A percentile compares a stretch with the other conserved stretches of the same genome.
Conservation (phyloP, 2,113 vertebrate species). For the Tympanuchus pallidicinctus region DNA sequence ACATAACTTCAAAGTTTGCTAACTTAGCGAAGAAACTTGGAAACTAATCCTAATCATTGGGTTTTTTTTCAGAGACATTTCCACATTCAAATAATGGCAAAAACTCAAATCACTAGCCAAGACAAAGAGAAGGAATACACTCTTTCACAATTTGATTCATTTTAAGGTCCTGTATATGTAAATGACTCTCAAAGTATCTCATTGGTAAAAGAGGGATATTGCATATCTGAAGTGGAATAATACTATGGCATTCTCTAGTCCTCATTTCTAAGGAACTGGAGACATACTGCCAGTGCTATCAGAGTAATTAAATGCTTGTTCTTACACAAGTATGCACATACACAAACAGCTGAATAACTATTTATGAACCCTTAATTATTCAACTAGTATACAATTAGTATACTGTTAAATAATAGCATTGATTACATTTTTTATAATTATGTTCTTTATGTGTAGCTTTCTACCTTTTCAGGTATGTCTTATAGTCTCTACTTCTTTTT, state of each 20-base stretch:
- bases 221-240: neutral
- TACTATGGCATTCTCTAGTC: neutral
- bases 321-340: neutral
- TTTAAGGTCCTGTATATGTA: neutral
- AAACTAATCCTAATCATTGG: slow-evolving; percentile 17
- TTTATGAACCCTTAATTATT: neutral
- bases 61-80: neutral
- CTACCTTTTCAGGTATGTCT: neutral
- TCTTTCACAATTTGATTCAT: neutral
- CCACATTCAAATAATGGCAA: neutral
- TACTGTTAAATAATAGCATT: neutral
- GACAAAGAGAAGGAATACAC: neutral
- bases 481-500: neutral
- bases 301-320: neutral
- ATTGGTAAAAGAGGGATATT: neutral
- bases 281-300: neutral
- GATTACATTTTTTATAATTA: neutral
- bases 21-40: slow-evolving; percentile 32
- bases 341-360: neutral
- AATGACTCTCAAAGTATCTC: neutral
- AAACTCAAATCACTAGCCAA: neutral
- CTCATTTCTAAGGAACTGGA: neutral
- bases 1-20: slow-evolving; percentile 42
- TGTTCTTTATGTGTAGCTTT: neutral
- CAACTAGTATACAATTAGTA: neutral